phyloP scores from a whole-genome alignment of 2,888 invertebrate species.

The Lucinisca nassula region DNA sequence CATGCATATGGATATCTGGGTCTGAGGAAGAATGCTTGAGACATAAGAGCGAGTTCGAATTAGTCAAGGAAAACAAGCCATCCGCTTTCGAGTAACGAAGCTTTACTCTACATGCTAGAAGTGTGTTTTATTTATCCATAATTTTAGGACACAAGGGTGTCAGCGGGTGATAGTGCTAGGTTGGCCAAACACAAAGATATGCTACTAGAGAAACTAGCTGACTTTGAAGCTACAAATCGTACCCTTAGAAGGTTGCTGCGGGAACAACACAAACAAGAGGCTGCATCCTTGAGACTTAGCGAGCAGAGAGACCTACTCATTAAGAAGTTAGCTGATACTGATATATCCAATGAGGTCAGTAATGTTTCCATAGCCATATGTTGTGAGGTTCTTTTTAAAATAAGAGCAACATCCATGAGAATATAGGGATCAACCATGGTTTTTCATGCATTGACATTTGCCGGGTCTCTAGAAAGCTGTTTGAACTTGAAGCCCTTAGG shows the following conservation, averaged over 20 bases:
- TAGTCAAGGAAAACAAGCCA: too few relatives aligned
- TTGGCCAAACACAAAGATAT: conserved; percentile 84
- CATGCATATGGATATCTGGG: too few relatives aligned
- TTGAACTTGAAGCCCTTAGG: too few relatives aligned
- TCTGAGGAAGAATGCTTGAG: too few relatives aligned
- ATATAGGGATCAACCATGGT: too few relatives aligned
- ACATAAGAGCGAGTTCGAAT: too few relatives aligned
- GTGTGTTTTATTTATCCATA: background rate
- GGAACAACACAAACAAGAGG: conserved; percentile 85
- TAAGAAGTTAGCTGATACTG: conserved; percentile 83
- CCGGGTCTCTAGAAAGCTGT: too few relatives aligned
- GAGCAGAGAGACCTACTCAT: conserved; percentile 86
- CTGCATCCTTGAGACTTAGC: conserved; percentile 77
- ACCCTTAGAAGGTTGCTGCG: conserved; percentile 83
- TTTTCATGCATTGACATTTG: too few relatives aligned
- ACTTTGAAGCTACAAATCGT: conserved; percentile 86
- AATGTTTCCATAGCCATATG: too few relatives aligned
- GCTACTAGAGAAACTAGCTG: conserved; percentile 84
- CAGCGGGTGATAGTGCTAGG: conserved; percentile 77
- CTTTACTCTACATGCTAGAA: background rate
- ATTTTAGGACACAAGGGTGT: conserved; percentile 78
- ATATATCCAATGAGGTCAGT: conserved; percentile 84
- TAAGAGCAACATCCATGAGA: too few relatives aligned
- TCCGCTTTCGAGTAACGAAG: too few relatives aligned
- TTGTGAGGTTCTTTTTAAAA: too few relatives aligned